Percentiles rank a stretch among this genome's conserved stretches.
These are phyloP conservation scores for Nyctibius grandis DNA, from an alignment of 2,797 vertebrate genomes.

Conservation along the genomic window DNA sequence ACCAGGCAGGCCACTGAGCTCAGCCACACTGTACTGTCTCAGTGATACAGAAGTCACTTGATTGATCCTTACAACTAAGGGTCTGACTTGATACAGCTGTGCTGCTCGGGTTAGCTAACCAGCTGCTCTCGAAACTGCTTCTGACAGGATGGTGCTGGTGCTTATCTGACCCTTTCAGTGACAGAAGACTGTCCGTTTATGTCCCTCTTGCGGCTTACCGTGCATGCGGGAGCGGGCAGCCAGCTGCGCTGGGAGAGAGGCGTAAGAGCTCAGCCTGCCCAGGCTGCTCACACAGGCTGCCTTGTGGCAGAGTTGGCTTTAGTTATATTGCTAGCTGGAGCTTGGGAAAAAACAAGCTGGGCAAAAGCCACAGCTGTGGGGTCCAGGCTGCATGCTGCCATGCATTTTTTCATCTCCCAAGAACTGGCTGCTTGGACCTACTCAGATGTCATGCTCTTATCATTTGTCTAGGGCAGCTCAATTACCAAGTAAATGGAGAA, in stretches of 20 bases:
- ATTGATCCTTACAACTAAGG: not conserved
- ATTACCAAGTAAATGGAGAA: not conserved
- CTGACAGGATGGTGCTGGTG: fast-evolving
- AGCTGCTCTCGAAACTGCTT: not conserved
- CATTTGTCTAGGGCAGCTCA: not conserved
- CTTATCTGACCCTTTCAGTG: not conserved
- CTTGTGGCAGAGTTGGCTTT: not conserved
- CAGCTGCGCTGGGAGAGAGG: not conserved
- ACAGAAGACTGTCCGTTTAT: not conserved
- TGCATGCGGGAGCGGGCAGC: fast-evolving
- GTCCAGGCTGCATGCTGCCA: not conserved
- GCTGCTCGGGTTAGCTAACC: not conserved
- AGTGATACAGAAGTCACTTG: not conserved
- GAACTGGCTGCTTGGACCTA: not conserved
- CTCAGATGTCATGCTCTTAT: not conserved
- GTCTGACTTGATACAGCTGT: not conserved
- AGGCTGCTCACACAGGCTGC: not conserved
- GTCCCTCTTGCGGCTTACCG: not conserved
- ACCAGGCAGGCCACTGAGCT: not conserved
- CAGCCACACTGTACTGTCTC: not conserved
- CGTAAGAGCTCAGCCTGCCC: not conserved
- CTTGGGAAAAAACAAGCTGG: not conserved
- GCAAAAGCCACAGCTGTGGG: not conserved
- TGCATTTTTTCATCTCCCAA: not conserved
- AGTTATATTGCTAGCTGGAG: fast-evolving